Percentiles rank a stretch among this genome's conserved stretches.
Conservation (phyloP, 2,797 vertebrate genomes). For the Rhinatrema bivittatum region DNA sequence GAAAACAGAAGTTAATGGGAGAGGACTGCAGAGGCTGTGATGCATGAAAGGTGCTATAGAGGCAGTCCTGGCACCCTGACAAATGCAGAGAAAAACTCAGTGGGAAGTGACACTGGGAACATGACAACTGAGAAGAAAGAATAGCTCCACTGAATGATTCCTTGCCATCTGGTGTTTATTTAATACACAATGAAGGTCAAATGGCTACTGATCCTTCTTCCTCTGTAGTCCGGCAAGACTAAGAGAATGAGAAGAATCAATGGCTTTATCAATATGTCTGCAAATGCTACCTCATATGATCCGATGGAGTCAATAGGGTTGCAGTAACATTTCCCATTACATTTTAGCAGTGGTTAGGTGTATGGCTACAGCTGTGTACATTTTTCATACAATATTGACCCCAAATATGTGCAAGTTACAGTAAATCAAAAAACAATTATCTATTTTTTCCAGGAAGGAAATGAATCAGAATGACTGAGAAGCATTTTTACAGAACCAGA, state of each 20-base stretch:
- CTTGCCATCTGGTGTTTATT: conserved; percentile 88
- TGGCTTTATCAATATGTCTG: conserved; percentile 69
- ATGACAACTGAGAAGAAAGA: conserved; percentile 68
- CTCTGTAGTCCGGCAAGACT: conserved; percentile 66
- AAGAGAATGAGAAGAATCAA: conserved; percentile 67
- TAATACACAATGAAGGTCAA: conserved; percentile 86
- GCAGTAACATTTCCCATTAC: conserved; percentile 53
- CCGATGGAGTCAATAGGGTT: conserved; percentile 64
- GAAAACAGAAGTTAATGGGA: conserved; percentile 75
- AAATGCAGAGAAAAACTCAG: conserved; percentile 69
- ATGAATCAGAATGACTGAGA: no score
- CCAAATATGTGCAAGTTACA: no score
- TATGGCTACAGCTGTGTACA: neutral
- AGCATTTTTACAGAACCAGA: no score
- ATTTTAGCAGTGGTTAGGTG: conserved; percentile 37
- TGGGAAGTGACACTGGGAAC: conserved; percentile 75
- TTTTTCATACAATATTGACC: conserved; percentile 10
- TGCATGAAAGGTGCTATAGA: conserved; percentile 67
- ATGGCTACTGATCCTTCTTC: conserved; percentile 71
- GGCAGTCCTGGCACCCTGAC: conserved; percentile 61
- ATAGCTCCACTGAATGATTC: conserved; percentile 76
- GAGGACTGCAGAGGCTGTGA: conserved; percentile 65
- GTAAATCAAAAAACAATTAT: neutral
- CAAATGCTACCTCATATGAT: conserved; percentile 67
- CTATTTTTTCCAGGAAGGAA: conserved; percentile 12